phyloP scores from a whole-genome alignment of 1,140 invertebrate species.

The Dreissena rostriformis region DNA sequence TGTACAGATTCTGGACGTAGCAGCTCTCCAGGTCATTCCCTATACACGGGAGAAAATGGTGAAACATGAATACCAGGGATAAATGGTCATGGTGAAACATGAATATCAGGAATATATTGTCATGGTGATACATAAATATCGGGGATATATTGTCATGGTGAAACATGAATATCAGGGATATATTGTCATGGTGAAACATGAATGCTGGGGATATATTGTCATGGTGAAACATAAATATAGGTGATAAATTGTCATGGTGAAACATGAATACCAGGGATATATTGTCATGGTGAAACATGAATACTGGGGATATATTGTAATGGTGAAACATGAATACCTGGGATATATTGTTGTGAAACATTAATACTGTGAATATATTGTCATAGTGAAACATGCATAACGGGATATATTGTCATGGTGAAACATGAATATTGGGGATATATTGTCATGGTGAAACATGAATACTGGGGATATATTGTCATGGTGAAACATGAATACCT shows the following conservation, averaged over 20 bases:
- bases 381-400: too few relatives aligned
- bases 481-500: too few relatives aligned
- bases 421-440: slow-evolving; percentile 27
- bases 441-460: slow-evolving; percentile 55
- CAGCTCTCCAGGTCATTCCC: slow-evolving; percentile 69
- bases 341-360: too few relatives aligned
- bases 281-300: not conserved
- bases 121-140: too few relatives aligned
- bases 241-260: too few relatives aligned
- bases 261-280: too few relatives aligned
- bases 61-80: slow-evolving; percentile 24
- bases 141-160: too few relatives aligned
- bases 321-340: slow-evolving; percentile 44
- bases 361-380: too few relatives aligned
- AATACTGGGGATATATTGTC: not conserved
- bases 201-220: slow-evolving; percentile 50
- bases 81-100: slow-evolving; percentile 56
- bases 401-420: not conserved
- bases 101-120: not conserved
- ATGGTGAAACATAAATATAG: slow-evolving; percentile 40
- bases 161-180: too few relatives aligned
- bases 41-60: slow-evolving; percentile 49
- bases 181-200: not conserved
- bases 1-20: slow-evolving; percentile 69
- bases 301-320: slow-evolving; percentile 48